Evolutionary conservation across 2,888 invertebrate genomes (phyloP).

Genomic region (Steinernema carpocapsae): DNA sequence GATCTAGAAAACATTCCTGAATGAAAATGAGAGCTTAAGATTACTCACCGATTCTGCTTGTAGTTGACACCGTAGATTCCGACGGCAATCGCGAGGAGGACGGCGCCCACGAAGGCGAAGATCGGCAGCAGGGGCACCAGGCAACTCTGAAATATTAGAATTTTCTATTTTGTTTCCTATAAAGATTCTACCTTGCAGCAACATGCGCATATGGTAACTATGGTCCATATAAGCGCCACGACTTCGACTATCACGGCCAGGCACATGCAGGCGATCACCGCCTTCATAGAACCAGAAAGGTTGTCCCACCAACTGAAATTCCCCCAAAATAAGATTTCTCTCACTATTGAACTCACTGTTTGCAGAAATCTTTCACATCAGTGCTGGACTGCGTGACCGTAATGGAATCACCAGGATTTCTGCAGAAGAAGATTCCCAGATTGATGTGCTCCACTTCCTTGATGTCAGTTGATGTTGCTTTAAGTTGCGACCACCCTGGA

Average conservation of each 20-base stretch:
- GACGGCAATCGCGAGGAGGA: slow-evolving; percentile 9
- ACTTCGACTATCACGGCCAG: slow-evolving; percentile 1
- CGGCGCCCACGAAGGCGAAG: not conserved
- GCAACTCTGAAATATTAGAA: not conserved
- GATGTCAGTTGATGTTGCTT: not conserved
- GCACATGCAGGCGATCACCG: slow-evolving; percentile 29
- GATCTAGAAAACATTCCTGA: too few species aligned
- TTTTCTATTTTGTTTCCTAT: not conserved
- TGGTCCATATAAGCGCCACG: not conserved
- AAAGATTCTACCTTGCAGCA: slow-evolving; percentile 8
- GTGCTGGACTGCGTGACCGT: not conserved
- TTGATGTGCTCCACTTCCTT: not conserved
- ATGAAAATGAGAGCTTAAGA: too few species aligned
- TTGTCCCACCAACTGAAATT: too few species aligned
- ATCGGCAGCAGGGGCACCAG: not conserved
- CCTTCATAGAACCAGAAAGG: not conserved
- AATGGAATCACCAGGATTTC: not conserved
- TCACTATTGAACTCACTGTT: too few species aligned
- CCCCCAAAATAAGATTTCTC: too few species aligned
- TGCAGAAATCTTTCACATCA: too few species aligned
- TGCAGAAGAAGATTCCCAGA: slow-evolving; percentile 23
- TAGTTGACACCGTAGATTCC: slow-evolving; percentile 22
- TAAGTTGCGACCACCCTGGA: not conserved
- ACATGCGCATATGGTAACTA: slow-evolving; percentile 19
- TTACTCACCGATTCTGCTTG: not conserved